Percentiles rank a stretch among this genome's conserved stretches.
phyloP scores from a whole-genome alignment of 2,888 invertebrate genomes.

The Charanyca ferruginea region DNA sequence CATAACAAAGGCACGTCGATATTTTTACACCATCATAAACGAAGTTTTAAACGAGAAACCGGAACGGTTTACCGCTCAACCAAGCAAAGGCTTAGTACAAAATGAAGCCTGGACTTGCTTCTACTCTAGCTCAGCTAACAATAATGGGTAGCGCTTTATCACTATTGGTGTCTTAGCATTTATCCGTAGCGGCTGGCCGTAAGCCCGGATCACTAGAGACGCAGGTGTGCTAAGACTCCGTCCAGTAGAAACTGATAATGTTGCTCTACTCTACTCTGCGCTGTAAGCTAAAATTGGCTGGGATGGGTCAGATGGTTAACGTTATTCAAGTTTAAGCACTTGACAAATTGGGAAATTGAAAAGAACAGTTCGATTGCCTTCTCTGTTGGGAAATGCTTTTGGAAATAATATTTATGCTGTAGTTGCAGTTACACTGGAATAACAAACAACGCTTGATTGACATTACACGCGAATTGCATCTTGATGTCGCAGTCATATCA shows the following conservation, averaged over 20 bases:
- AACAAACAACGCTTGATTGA: constrained; percentile 56
- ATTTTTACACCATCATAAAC: constrained; percentile 49
- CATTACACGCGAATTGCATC: constrained; percentile 57
- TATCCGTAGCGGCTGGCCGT: constrained; percentile 74
- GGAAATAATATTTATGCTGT: constrained; percentile 12
- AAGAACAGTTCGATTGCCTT: constrained; percentile 34
- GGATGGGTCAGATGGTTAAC: constrained; percentile 65
- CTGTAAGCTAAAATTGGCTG: constrained; percentile 65
- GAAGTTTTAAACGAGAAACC: constrained; percentile 21
- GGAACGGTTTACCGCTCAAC: constrained; percentile 44
- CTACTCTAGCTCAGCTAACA: constrained; percentile 74
- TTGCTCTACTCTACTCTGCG: constrained; percentile 65
- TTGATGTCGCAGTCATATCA: constrained; percentile 63
- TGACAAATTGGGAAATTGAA: constrained; percentile 62
- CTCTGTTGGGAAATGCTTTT: constrained; percentile 16
- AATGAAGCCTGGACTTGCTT: constrained; percentile 66
- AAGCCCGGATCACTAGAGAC: constrained; percentile 79
- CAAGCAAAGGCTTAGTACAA: constrained; percentile 44
- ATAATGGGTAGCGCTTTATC: constrained; percentile 82
- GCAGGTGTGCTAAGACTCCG: constrained; percentile 77
- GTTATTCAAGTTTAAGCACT: constrained; percentile 61
- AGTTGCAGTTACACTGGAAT: constrained; percentile 24
- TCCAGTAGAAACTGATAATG: constrained; percentile 77
- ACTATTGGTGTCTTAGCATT: constrained; percentile 78
- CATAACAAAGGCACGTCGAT: constrained; percentile 52